Base-by-base conservation (phyloP, 2,113 vertebrate species). In the Nothocercus julius region DNA sequence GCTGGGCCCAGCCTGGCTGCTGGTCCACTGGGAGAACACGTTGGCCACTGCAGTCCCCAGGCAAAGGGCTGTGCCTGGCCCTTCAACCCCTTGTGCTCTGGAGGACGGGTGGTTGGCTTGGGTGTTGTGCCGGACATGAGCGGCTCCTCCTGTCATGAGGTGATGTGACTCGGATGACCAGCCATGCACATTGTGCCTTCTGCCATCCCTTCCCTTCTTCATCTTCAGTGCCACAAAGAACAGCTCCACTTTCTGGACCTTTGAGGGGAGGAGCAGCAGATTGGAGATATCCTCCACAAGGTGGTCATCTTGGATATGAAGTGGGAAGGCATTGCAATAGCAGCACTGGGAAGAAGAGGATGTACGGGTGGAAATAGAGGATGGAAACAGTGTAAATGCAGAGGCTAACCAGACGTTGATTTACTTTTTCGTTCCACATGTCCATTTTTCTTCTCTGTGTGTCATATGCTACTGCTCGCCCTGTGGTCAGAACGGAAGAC, bases 401-500 rank as follows among this genome's bases (percentile, higher is more conserved):
- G 16, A 24, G 45, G 28, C 44, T 76, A 40, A 47, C 14, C 18
- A 47, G 38, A 24, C 28, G 28, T 40, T 15, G 9, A 69, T 24
- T 40, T 69, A 3, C 11, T 56, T 69, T 63, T 63, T 25, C 13
- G 24, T 83, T 34, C 56, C n/a, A 73, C 7, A 9, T 59, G 21
- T 18, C 10, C 11, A 16, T 27, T 36, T 66, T 73, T 73, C 36
- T 10, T 67, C 32, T 44, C 21, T 3, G 17, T 4, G 25, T 51
- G 34, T 66, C 18, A 13, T 19, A 12, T 0, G 1, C 38, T 47
- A 36, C 25, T 66, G 34, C 42, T 64, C 4, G 0, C 13, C 19
- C 1, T 32, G 0, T 58, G 38, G 15, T 40, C 38, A 47, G 27
- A 30, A n/a, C 0, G 2, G 40, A 47, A 68, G 54, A 38, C 24